Evolutionary conservation across 1,140 invertebrate species (phyloP).

Genomic region (Calliopsis andreniformis): DNA sequence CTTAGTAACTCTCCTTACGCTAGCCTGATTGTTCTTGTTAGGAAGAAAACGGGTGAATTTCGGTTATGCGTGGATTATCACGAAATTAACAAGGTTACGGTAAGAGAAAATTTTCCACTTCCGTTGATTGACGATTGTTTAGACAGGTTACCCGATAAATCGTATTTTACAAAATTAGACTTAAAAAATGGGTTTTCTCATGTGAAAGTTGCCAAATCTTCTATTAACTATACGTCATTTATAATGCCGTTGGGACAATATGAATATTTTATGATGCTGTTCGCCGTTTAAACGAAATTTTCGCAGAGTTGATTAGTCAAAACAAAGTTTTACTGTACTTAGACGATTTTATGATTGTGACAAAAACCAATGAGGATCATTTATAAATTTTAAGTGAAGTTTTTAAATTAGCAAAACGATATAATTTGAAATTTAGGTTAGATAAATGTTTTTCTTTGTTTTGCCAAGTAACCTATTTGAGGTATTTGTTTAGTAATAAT

Average conservation of each 20-base stretch:
- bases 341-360: conserved; percentile 4
- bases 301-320: background rate
- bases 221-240: conserved; percentile 19
- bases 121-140: conserved; percentile 8
- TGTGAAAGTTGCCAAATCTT: background rate
- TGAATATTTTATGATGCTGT: conserved; percentile 15
- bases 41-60: background rate
- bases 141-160: conserved; percentile 3
- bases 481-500: background rate
- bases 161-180: conserved; percentile 3
- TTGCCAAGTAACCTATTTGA: background rate
- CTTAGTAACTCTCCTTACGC: background rate
- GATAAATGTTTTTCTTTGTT: conserved; percentile 1
- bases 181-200: conserved; percentile 15
- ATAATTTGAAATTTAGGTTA: background rate
- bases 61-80: background rate
- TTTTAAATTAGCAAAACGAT: background rate
- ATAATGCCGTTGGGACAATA: conserved; percentile 6
- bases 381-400: background rate
- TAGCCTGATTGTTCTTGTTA: background rate
- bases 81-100: conserved; percentile 3
- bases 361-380: background rate
- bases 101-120: conserved; percentile 10
- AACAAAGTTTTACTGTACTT: background rate
- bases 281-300: background rate